A percentile compares a stretch with the other conserved stretches of the same genome.
Evolutionary conservation across 2,888 invertebrate species (phyloP).

Genomic region (Amphipoea lucens): DNA sequence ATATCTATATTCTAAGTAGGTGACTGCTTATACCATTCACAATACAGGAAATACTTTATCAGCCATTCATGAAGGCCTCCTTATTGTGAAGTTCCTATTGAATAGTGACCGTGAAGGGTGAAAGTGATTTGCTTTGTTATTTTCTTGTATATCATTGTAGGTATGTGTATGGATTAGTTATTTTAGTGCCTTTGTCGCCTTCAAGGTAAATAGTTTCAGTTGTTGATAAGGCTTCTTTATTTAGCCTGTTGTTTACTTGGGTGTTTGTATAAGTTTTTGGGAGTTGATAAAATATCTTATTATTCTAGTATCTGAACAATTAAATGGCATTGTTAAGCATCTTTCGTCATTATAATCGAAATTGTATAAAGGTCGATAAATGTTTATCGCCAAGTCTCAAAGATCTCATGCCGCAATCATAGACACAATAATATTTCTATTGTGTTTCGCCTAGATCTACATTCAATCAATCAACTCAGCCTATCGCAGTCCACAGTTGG

Average conservation of each 20-base stretch:
- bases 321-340: background rate
- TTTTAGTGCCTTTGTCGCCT: slow-evolving; percentile 28
- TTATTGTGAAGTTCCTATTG: slow-evolving; percentile 45
- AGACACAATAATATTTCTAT: background rate
- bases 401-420: background rate
- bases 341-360: background rate
- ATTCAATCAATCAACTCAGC: background rate
- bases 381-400: background rate
- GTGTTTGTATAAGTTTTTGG: background rate
- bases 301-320: background rate
- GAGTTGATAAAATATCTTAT: slow-evolving; percentile 7
- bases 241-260: background rate
- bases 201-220: slow-evolving; percentile 20
- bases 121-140: slow-evolving; percentile 42
- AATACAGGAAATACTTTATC: slow-evolving; percentile 38
- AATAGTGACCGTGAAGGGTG: slow-evolving; percentile 47
- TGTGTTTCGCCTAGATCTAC: background rate
- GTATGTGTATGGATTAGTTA: slow-evolving; percentile 16
- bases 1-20: background rate
- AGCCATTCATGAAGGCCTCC: slow-evolving; percentile 26
- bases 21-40: slow-evolving; percentile 9
- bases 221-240: slow-evolving; percentile 12
- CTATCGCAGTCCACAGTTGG: background rate
- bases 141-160: slow-evolving; percentile 12
- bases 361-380: background rate